Conservation (phyloP, 2,888 invertebrate genomes). For the Brachyptera risi region DNA sequence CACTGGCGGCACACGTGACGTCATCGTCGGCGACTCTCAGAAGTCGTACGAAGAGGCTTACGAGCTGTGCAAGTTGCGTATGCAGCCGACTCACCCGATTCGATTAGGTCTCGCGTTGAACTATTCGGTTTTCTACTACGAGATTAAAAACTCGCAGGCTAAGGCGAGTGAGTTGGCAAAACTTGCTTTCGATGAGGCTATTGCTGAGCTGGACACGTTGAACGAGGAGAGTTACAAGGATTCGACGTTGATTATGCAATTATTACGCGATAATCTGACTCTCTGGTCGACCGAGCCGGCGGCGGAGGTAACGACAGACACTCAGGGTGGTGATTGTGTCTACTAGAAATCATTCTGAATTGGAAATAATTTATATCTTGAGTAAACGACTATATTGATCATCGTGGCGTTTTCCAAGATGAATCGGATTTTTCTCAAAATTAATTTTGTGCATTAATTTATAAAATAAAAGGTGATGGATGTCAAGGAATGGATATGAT, state of each 20-base stretch:
- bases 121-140: constrained; percentile 99
- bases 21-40: constrained; percentile 91
- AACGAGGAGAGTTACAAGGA: constrained; percentile 99
- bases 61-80: constrained; percentile 93
- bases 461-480: too few species aligned
- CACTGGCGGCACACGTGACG: constrained; percentile 51
- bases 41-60: constrained; percentile 96
- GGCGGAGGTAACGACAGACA: constrained; percentile 94
- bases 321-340: constrained; percentile 54
- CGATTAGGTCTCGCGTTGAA: constrained; percentile 96
- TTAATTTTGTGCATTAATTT: too few species aligned
- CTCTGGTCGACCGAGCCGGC: constrained; percentile 90
- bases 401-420: too few species aligned
- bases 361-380: too few species aligned
- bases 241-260: constrained; percentile 99
- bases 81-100: constrained; percentile 98
- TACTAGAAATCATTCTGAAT: too few species aligned
- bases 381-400: too few species aligned
- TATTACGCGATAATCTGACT: constrained; percentile 93
- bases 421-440: too few species aligned
- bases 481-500: too few species aligned
- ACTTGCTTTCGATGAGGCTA: constrained; percentile 99
- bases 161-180: constrained; percentile 99
- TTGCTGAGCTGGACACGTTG: constrained; percentile 98
- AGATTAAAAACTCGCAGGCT: constrained; percentile 98